Conservation (phyloP, 2,113 vertebrate genomes). For the Oncorhynchus mykiss region DNA sequence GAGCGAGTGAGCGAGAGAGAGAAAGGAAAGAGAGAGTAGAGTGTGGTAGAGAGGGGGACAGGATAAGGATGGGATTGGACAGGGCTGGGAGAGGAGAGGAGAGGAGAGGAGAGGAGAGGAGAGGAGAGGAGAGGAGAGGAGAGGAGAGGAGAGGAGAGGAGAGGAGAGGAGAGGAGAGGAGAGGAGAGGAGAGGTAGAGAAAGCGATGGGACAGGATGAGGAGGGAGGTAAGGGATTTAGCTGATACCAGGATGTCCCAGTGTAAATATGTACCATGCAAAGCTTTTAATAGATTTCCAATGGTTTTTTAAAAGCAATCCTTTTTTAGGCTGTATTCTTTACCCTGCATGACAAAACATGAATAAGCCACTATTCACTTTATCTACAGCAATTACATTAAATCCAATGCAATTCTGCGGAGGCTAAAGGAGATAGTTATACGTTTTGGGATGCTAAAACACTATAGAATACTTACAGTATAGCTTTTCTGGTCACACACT, state of each 20-base stretch:
- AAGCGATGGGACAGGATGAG: background rate
- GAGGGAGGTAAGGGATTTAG: constrained; percentile 27
- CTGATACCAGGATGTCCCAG: constrained; percentile 27
- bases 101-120: too few relatives aligned
- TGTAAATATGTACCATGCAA: constrained; percentile 62
- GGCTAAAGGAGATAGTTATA: background rate
- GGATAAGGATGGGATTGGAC: background rate
- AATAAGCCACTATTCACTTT: constrained; percentile 39
- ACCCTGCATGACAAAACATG: constrained; percentile 37
- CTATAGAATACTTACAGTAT: too few relatives aligned
- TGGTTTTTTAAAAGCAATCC: constrained; percentile 53
- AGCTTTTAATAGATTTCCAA: constrained; percentile 64
- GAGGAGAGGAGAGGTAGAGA: background rate
- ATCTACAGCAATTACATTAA: constrained; percentile 35
- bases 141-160: too few relatives aligned
- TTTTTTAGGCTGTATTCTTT: constrained; percentile 13
- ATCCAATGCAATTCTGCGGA: constrained; percentile 23
- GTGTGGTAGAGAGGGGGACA: too few relatives aligned
- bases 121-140: too few relatives aligned
- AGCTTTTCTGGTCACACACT: too few relatives aligned
- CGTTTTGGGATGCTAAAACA: too few relatives aligned
- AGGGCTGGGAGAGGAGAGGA: background rate
- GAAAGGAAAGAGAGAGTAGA: too few relatives aligned
- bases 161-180: too few relatives aligned
- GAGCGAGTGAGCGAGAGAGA: too few relatives aligned